Evolutionary conservation across 2,888 invertebrate species (phyloP), one percentile per base, ranked within the genome.

Genomic region (Lathronympha strigana): DNA sequence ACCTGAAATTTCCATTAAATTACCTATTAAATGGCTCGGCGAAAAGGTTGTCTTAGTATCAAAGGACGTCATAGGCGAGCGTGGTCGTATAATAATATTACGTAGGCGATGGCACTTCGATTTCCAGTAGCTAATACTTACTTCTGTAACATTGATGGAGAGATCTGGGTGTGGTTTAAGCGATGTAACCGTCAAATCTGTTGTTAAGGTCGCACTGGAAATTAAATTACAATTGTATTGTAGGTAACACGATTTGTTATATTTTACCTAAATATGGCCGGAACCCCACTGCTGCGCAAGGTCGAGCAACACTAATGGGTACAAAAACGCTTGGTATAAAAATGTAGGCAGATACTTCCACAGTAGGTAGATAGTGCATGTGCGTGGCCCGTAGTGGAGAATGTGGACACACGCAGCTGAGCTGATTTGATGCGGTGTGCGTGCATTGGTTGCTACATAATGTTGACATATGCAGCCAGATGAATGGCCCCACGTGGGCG

Each of bases 131-230:
- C 6, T 47, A 0, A 1, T 58, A 72, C 80, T 78, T 75, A 90
- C 92, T 75, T 91, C 90, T n/a, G 85, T 86, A 15, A 88, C 77
- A 68, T 84, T 83, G 23, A 90, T 74, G 0, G 90, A 91, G 36
- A 92, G 76, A 70, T 89, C 89, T 2, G 90, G 89, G 71, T 89
- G 82, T 4, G 78, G 69, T 75, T 87, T 86, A 28, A 89, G 68
- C 0, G 88, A 82, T 0, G 86, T 89, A 33, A 81, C 72, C 38
- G 78, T 83, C 33, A 92, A 74, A 76, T 92, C 84, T 0, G 88
- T 92, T 2, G 82, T 86, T 51, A 92, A 72, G 25, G 89, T 91
- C 36, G 88, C 86, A 9, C 92, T 92, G 79, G 64, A 85, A 79
- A 45, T 9, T 43, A 28, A 69, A 72, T 67, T 23, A 28, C n/a